Conservation (phyloP, 2,888 invertebrate species). For the Tuberolachnus salignus region DNA sequence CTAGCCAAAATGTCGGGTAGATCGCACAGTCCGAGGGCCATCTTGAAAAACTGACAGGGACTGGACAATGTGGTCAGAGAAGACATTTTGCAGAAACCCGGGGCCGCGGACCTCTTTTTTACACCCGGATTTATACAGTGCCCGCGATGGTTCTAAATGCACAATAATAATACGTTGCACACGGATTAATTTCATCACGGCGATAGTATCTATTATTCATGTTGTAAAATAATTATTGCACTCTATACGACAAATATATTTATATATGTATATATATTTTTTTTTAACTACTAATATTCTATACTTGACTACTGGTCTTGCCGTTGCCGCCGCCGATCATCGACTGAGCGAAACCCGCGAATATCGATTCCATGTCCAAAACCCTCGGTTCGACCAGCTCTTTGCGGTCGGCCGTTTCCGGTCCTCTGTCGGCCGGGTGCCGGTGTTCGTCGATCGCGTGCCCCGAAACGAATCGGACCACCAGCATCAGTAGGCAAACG, state of each 20-base stretch:
- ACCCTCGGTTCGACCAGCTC: neutral
- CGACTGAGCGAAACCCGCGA: constrained; percentile 40
- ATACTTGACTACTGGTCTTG: constrained; percentile 48
- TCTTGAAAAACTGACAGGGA: constrained; percentile 56
- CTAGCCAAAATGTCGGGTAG: constrained; percentile 56
- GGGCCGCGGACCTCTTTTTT: constrained; percentile 45
- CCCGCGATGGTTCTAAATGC: constrained; percentile 33
- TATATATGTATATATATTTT: no score
- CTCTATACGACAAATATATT: no score
- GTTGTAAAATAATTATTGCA: neutral
- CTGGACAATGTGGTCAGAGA: constrained; percentile 51
- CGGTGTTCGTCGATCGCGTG: constrained; percentile 4
- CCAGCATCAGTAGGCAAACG: neutral
- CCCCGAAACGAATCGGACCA: neutral
- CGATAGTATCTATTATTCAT: neutral
- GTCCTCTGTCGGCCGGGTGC: neutral
- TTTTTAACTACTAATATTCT: neutral
- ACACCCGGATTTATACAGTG: constrained; percentile 51
- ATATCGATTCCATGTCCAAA: constrained; percentile 40
- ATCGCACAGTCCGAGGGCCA: constrained; percentile 52
- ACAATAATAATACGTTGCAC: constrained; percentile 48
- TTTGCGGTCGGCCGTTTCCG: neutral
- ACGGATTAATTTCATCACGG: constrained; percentile 34
- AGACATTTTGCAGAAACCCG: constrained; percentile 56
- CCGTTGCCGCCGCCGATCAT: constrained; percentile 47